Conservation (phyloP, 2,888 invertebrate genomes). For the Ferrisia virgata region DNA sequence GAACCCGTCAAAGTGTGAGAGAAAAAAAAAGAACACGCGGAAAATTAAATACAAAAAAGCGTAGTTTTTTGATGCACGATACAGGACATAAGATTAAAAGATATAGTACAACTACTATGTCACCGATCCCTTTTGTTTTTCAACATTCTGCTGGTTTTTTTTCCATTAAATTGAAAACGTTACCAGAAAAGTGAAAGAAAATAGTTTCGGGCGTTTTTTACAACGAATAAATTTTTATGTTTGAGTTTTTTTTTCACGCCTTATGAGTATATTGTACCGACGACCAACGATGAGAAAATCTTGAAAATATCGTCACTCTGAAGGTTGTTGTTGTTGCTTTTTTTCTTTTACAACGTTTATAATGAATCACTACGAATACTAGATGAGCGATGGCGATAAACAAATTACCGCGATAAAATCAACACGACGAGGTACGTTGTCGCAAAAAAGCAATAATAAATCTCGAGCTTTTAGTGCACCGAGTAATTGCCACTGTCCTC, state of each 20-base stretch:
- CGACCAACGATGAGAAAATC: background rate
- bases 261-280: background rate
- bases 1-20: background rate
- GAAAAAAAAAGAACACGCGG: background rate
- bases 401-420: slow-evolving; percentile 15
- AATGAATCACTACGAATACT: background rate
- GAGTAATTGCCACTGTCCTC: background rate
- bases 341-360: background rate
- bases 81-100: slow-evolving; percentile 19
- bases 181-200: slow-evolving; percentile 19
- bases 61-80: background rate
- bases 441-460: background rate
- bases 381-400: background rate
- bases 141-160: background rate
- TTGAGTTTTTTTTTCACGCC: background rate
- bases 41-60: slow-evolving; percentile 16
- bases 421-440: background rate
- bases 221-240: slow-evolving; percentile 14
- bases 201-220: slow-evolving; percentile 18
- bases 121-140: slow-evolving; percentile 14
- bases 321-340: background rate
- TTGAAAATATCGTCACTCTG: background rate
- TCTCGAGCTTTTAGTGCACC: background rate
- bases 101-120: background rate
- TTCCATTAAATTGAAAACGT: slow-evolving; percentile 5